Conservation (phyloP, 1,140 invertebrate genomes). For the Aleiodes sp. region DNA sequence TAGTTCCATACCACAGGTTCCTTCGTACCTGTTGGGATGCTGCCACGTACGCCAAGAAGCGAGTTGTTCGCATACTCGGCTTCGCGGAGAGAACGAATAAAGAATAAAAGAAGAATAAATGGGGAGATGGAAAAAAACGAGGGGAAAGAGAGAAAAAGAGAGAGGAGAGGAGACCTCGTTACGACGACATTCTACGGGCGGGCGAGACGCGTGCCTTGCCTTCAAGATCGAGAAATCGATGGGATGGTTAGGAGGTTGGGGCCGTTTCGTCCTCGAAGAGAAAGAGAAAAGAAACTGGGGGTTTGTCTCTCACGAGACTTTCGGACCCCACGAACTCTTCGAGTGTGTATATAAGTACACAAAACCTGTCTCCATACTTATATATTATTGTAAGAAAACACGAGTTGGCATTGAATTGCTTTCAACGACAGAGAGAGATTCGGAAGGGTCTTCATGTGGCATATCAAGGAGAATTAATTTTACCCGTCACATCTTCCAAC, state of each 20-base stretch:
- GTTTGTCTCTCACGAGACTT: conserved; percentile 37
- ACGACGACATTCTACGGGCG: conserved; percentile 62
- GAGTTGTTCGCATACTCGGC: conserved; percentile 18
- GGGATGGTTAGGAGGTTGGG: conserved; percentile 40
- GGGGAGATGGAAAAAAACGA: conserved; percentile 1
- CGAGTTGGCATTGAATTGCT: conserved; percentile 8
- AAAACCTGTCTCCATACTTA: conserved; percentile 1
- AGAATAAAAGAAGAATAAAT: neutral
- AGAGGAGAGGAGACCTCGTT: conserved; percentile 56
- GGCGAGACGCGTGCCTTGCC: conserved; percentile 64
- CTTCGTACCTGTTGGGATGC: neutral
- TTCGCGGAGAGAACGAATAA: conserved; percentile 12
- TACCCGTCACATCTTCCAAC: neutral
- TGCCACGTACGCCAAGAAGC: neutral
- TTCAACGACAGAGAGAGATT: conserved; percentile 25
- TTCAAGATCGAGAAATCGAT: conserved; percentile 60
- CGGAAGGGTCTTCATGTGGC: neutral
- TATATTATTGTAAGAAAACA: conserved; percentile 7
- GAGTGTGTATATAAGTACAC: neutral
- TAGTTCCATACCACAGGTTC: too few relatives aligned
- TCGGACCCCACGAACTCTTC: conserved; percentile 12
- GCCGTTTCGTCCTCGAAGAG: conserved; percentile 35
- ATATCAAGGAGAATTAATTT: neutral
- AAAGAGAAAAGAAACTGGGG: conserved; percentile 26
- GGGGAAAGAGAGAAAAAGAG: neutral